phyloP scores from a whole-genome alignment of 1,140 invertebrate species.

The Cydia splendana region DNA sequence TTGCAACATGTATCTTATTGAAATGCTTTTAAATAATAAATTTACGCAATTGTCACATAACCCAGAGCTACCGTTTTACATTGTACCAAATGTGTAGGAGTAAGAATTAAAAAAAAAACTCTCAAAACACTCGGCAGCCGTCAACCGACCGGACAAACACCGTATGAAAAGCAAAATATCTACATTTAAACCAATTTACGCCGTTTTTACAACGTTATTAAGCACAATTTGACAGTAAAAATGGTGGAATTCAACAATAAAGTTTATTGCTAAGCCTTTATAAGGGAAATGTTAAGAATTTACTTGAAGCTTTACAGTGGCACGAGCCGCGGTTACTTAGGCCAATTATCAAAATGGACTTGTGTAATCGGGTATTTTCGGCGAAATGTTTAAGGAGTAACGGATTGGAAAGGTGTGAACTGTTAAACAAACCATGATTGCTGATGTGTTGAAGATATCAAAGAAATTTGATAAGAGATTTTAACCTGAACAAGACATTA shows the following conservation, averaged over 20 bases:
- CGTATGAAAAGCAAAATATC: conserved; percentile 30
- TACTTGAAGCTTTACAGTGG: conserved; percentile 2
- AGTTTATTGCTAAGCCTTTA: conserved; percentile 29
- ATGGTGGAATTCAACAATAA: conserved; percentile 31
- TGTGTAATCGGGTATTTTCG: conserved; percentile 25
- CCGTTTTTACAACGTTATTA: conserved; percentile 30
- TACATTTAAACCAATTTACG: conserved; percentile 32
- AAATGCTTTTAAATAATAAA: neutral
- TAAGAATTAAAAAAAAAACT: conserved; percentile 20
- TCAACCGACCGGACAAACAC: conserved; percentile 1
- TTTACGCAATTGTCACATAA: neutral
- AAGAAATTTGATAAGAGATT: neutral
- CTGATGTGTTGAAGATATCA: neutral
- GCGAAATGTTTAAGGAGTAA: conserved; percentile 20
- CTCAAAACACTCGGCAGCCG: neutral
- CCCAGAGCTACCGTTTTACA: conserved; percentile 22
- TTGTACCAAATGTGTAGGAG: conserved; percentile 19
- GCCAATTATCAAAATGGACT: conserved; percentile 29
- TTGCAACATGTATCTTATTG: no score
- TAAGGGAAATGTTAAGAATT: conserved; percentile 31
- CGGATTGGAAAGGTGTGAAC: conserved; percentile 26
- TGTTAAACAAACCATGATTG: conserved; percentile 11
- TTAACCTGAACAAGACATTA: neutral
- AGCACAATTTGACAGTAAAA: conserved; percentile 32
- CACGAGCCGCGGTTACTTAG: conserved; percentile 30